phyloP scores from a whole-genome alignment of 2,797 vertebrate species.

The Cyclopterus lumpus region DNA sequence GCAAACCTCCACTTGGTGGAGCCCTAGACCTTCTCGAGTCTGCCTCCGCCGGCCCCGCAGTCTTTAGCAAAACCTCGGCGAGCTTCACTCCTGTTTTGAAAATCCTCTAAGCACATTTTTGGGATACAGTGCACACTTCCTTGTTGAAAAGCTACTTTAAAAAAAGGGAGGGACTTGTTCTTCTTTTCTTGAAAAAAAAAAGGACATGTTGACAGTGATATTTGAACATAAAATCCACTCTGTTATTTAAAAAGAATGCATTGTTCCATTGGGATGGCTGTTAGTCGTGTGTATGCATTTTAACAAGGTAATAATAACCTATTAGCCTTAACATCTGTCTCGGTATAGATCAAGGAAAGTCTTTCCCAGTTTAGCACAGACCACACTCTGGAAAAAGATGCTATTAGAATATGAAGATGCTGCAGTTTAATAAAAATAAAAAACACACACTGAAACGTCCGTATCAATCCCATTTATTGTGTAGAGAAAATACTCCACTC shows the following conservation, averaged over 20 bases:
- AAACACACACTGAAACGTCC: not conserved
- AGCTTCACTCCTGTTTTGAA: constrained; percentile 76
- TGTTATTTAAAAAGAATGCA: not conserved
- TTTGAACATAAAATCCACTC: not conserved
- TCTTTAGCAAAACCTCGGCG: constrained; percentile 69
- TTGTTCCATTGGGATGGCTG: not conserved
- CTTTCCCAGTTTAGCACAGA: not conserved
- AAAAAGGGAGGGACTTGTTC: constrained; percentile 27
- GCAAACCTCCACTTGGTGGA: constrained; percentile 84
- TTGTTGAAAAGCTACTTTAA: constrained; percentile 58
- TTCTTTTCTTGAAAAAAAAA: constrained; percentile 45
- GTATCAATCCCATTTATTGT: not conserved
- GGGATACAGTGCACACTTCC: constrained; percentile 73
- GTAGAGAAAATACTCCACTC: fast-evolving
- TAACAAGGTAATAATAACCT: not conserved
- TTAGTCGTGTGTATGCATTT: not conserved
- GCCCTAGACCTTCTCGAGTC: constrained; percentile 81
- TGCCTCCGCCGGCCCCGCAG: constrained; percentile 50
- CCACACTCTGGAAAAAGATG: not conserved
- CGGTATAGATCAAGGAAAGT: not conserved
- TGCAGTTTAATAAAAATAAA: not conserved
- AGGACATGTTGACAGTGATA: constrained; percentile 26
- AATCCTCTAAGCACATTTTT: constrained; percentile 77
- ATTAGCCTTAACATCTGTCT: not conserved
- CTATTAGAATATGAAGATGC: fast-evolving